Percentiles rank a stretch among this genome's conserved stretches.
These are phyloP conservation scores for Andrena fulva DNA, from an alignment of 2,888 invertebrate genomes.

Conservation along the genomic window DNA sequence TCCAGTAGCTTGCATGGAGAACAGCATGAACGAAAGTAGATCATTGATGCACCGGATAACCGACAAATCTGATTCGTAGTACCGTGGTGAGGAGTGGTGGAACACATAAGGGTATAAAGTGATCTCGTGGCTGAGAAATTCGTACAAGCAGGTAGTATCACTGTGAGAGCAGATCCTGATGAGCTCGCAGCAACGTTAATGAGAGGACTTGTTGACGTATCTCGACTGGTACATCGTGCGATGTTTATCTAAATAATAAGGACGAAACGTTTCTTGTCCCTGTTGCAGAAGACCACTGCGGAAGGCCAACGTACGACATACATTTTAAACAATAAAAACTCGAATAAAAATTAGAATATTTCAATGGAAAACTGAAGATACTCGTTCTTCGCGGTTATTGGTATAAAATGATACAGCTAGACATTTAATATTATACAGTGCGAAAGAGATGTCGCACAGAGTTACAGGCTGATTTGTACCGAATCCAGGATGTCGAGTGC, in stretches of 20 bases:
- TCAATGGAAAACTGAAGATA: background rate
- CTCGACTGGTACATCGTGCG: conserved; percentile 45
- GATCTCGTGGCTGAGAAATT: conserved; percentile 60
- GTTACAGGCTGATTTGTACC: background rate
- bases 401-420: background rate
- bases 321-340: conserved; percentile 25
- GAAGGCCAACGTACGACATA: conserved; percentile 39
- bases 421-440: background rate
- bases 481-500: conserved; percentile 24
- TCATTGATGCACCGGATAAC: conserved; percentile 39
- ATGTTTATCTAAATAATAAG: conserved; percentile 58
- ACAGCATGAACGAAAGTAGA: background rate
- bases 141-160: conserved; percentile 46
- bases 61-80: conserved; percentile 19
- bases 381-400: background rate
- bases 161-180: conserved; percentile 52
- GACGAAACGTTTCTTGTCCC: conserved; percentile 45
- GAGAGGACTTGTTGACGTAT: conserved; percentile 51
- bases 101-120: conserved; percentile 32
- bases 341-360: background rate
- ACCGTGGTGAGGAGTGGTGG: background rate
- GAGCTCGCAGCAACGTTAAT: conserved; percentile 47
- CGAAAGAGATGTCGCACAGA: background rate
- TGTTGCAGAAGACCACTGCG: conserved; percentile 10
- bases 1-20: background rate